phyloP scores from a whole-genome alignment of 2,113 vertebrate species.

The Propithecus coquereli region DNA sequence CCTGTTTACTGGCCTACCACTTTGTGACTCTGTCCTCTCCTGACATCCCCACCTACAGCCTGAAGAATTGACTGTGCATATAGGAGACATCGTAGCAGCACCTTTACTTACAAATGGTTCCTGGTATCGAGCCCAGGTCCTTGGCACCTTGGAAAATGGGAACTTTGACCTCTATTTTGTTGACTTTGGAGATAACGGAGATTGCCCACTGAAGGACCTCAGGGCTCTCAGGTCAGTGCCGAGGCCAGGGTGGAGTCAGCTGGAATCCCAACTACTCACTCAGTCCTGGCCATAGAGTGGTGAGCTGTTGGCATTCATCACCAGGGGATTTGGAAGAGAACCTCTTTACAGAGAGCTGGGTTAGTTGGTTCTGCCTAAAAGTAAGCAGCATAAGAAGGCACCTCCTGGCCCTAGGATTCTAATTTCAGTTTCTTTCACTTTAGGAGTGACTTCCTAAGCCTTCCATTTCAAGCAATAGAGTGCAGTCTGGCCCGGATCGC shows the following conservation, averaged over 20 bases:
- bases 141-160: conserved; percentile 83
- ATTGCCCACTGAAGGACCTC: conserved; percentile 81
- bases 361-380: background rate
- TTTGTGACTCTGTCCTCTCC: background rate
- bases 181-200: conserved; percentile 92
- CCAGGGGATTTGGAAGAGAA: background rate
- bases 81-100: conserved; percentile 92
- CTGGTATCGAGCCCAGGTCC: conserved; percentile 91
- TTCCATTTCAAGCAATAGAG: conserved; percentile 95
- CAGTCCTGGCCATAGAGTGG: background rate
- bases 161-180: conserved; percentile 90
- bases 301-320: background rate
- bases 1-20: background rate
- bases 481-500: conserved; percentile 89
- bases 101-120: conserved; percentile 77
- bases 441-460: conserved; percentile 95
- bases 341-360: background rate
- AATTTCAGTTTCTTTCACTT: conserved; percentile 38
- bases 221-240: conserved; percentile 85
- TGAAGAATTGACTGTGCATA: conserved; percentile 73
- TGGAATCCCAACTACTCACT: background rate
- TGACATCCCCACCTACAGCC: conserved; percentile 71
- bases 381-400: background rate
- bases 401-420: background rate
- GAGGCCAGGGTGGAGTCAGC: background rate